Conservation (phyloP, 1,140 invertebrate genomes). For the Gryon sp. region DNA sequence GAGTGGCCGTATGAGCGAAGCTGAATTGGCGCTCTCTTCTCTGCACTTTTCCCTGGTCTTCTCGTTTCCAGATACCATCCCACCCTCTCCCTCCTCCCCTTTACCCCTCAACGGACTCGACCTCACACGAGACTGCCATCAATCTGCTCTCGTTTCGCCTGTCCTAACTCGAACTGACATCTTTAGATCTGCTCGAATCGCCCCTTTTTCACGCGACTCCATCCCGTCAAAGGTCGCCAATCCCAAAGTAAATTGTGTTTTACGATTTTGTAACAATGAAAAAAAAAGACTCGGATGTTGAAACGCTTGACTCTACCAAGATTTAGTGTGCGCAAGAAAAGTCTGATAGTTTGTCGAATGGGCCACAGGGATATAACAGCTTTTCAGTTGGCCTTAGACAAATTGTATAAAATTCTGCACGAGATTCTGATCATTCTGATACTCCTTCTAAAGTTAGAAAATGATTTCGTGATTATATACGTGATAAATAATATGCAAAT, state of each 20-base stretch:
- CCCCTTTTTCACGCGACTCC: conserved; percentile 57
- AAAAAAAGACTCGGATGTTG: conserved; percentile 42
- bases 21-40: conserved; percentile 71
- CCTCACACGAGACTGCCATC: conserved; percentile 46
- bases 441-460: neutral
- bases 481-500: no score
- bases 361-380: conserved; percentile 37
- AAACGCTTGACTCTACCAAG: conserved; percentile 49
- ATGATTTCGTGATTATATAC: no score
- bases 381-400: conserved; percentile 23
- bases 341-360: conserved; percentile 32
- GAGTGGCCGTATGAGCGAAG: conserved; percentile 73
- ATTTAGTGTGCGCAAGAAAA: conserved; percentile 42
- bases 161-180: conserved; percentile 54
- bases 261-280: conserved; percentile 56
- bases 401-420: conserved; percentile 39
- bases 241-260: conserved; percentile 59
- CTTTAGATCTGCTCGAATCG: conserved; percentile 40
- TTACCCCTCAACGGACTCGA: conserved; percentile 20
- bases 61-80: conserved; percentile 34
- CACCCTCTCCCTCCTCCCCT: no score
- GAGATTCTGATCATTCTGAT: conserved; percentile 10
- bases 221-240: conserved; percentile 51
- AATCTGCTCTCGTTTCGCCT: conserved; percentile 60
- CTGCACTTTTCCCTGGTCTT: conserved; percentile 21